Evolutionary conservation across 23 tunicate species (phyloP).

Genomic region (Trididemnum nubilum): DNA sequence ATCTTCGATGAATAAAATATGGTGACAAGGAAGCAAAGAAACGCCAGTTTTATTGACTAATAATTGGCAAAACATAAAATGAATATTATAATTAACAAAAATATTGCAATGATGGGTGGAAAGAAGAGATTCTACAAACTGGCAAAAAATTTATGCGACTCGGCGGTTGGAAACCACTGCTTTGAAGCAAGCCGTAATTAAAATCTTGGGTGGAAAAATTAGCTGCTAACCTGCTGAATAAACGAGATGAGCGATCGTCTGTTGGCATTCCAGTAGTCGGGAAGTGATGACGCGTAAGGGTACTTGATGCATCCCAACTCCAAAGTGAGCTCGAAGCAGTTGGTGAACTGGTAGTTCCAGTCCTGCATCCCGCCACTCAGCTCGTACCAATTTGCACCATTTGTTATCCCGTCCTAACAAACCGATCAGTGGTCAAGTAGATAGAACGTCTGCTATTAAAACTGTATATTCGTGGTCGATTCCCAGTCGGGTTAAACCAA

Average conservation of each 20-base stretch:
- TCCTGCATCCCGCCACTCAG: conserved; percentile 24
- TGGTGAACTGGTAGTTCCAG: neutral
- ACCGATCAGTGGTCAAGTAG: neutral
- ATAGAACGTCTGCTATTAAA: neutral
- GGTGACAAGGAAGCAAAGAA: too few species aligned
- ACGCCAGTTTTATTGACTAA: too few species aligned
- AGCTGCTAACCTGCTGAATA: conserved; percentile 52
- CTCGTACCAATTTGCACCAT: conserved; percentile 22
- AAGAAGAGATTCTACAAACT: too few species aligned
- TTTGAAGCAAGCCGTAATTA: too few species aligned
- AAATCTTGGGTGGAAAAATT: too few species aligned
- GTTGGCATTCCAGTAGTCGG: conserved; percentile 73
- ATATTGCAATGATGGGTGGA: too few species aligned
- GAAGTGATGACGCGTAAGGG: conserved; percentile 34
- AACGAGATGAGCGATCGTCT: conserved; percentile 62
- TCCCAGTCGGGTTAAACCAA: neutral
- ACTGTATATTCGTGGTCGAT: neutral
- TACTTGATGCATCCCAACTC: conserved; percentile 24
- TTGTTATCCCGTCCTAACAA: conserved; percentile 14
- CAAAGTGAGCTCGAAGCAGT: conserved; percentile 16
- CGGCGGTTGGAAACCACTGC: too few species aligned
- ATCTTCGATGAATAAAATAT: too few species aligned
- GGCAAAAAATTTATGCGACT: too few species aligned
- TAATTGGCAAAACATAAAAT: too few species aligned
- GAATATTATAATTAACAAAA: too few species aligned